These are phyloP conservation scores for Calephelis nemesis DNA, from an alignment of 1,140 invertebrate species.

Conservation along the genomic window DNA sequence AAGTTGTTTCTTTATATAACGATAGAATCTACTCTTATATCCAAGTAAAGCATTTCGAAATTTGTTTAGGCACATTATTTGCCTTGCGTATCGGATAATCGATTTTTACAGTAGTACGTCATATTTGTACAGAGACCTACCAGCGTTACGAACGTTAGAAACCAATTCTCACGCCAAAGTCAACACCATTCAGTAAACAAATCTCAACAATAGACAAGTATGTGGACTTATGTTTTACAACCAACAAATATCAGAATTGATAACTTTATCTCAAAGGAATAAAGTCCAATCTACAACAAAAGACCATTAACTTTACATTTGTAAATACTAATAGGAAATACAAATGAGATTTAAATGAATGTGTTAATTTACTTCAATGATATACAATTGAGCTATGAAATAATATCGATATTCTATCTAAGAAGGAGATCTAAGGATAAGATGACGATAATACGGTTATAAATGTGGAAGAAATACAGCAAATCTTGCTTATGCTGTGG, in stretches of 20 bases:
- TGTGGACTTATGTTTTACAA: constrained; percentile 54
- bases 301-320: constrained; percentile 62
- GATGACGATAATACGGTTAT: constrained; percentile 3
- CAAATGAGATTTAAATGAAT: constrained; percentile 37
- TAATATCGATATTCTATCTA: not conserved
- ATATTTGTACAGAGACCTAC: constrained; percentile 50
- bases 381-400: not conserved
- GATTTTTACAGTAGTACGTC: constrained; percentile 44
- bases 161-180: constrained; percentile 65
- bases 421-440: not conserved
- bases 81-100: constrained; percentile 36
- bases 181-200: constrained; percentile 63
- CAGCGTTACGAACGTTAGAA: constrained; percentile 52
- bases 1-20: no score
- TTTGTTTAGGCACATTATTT: not conserved
- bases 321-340: constrained; percentile 63
- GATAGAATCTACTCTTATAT: no score
- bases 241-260: constrained; percentile 32
- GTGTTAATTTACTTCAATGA: constrained; percentile 1
- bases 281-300: constrained; percentile 38
- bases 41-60: no score
- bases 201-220: constrained; percentile 60
- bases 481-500: constrained; percentile 51
- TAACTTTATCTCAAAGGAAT: constrained; percentile 32
- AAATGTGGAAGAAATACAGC: constrained; percentile 33